Conservation (phyloP, 2,113 vertebrate genomes). For the Sylvietta virens region DNA sequence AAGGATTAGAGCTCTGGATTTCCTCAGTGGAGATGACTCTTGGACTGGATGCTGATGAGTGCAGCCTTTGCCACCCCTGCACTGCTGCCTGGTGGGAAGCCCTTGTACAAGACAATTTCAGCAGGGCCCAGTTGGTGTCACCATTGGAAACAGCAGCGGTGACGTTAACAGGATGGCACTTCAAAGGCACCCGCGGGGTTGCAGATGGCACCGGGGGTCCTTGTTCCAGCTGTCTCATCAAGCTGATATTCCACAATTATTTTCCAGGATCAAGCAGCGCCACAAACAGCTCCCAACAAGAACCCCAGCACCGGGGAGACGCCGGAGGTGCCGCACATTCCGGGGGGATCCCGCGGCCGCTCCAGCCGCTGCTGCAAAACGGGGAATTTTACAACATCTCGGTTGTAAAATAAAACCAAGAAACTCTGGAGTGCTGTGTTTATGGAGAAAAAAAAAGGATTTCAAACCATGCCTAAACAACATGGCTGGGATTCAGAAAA, state of each 20-base stretch:
- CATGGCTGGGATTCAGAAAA: background rate
- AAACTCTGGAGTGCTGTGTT: background rate
- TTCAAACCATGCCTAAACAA: background rate
- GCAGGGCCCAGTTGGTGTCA: slow-evolving; percentile 26
- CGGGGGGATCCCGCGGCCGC: fast-evolving
- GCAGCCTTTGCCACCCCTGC: background rate
- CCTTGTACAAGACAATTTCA: background rate
- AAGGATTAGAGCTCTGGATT: background rate
- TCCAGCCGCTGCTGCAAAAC: background rate
- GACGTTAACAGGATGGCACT: slow-evolving; percentile 39
- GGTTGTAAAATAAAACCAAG: background rate
- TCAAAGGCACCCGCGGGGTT: slow-evolving; percentile 5
- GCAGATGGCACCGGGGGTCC: slow-evolving; percentile 46
- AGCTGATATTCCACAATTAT: background rate
- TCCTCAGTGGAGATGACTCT: background rate
- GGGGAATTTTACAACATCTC: fast-evolving
- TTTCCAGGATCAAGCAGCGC: background rate
- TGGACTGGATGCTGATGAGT: background rate
- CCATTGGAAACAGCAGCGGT: slow-evolving; percentile 46
- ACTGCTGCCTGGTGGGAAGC: slow-evolving; percentile 23
- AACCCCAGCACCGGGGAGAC: fast-evolving
- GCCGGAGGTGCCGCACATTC: fast-evolving
- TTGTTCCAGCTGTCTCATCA: slow-evolving; percentile 51
- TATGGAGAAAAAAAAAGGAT: background rate
- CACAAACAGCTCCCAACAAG: background rate